phyloP scores from a whole-genome alignment of 1,140 invertebrate genomes.

The Drosophila mayri region DNA sequence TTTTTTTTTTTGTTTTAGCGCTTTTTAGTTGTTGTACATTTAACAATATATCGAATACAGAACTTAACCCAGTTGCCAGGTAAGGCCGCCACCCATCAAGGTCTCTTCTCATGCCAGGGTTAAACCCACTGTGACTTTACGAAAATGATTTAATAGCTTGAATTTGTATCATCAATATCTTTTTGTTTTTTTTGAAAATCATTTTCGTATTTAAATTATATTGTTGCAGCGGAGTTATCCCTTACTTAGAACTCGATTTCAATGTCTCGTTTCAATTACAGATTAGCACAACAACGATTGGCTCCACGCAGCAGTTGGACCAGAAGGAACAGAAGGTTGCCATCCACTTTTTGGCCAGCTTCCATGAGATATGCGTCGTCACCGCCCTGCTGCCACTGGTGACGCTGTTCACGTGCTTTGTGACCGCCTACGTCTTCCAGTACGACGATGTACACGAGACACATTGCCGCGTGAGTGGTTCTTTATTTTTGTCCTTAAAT shows the following conservation, averaged over 20 bases:
- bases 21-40: constrained; percentile 47
- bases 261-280: neutral
- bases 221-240: constrained; percentile 1
- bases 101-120: neutral
- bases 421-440: constrained; percentile 94
- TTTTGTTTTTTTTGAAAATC: neutral
- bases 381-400: constrained; percentile 92
- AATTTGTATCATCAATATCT: neutral
- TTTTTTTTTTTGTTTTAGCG: constrained; percentile 24
- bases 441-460: constrained; percentile 96
- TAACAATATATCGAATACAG: constrained; percentile 15
- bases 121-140: constrained; percentile 9
- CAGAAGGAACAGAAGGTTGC: constrained; percentile 37
- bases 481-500: neutral
- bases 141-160: neutral
- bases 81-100: neutral
- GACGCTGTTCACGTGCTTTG: constrained; percentile 93
- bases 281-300: constrained; percentile 52
- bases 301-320: constrained; percentile 36
- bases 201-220: neutral
- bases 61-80: constrained; percentile 16
- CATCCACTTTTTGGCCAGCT: constrained; percentile 80
- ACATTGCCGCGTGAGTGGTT: constrained; percentile 92
- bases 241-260: neutral
- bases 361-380: constrained; percentile 90